phyloP scores from a whole-genome alignment of 2,113 vertebrate genomes.

The Oriolus oriolus region DNA sequence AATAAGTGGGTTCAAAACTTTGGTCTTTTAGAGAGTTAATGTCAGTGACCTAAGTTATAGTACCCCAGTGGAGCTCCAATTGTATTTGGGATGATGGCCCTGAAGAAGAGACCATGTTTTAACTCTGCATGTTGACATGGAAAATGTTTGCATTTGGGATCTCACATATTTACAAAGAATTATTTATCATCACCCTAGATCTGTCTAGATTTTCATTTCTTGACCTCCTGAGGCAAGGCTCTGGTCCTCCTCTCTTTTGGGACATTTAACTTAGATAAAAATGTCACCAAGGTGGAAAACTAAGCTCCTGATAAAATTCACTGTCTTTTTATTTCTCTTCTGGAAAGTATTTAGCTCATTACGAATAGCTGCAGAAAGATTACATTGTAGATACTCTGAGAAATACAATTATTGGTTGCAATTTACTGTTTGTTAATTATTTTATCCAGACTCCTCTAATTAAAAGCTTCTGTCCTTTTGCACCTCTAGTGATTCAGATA shows the following conservation, averaged over 20 bases:
- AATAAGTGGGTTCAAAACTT: background rate
- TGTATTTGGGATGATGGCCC: background rate
- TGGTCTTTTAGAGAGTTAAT: accelerated
- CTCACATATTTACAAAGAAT: background rate
- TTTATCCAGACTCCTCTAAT: constrained; percentile 14
- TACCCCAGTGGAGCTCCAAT: background rate
- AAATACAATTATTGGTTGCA: constrained; percentile 6
- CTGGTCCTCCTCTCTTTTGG: background rate
- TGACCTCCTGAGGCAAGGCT: background rate
- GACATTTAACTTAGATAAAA: background rate
- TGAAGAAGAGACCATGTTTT: background rate
- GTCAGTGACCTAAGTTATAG: background rate
- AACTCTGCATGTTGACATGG: background rate
- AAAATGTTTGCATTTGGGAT: background rate
- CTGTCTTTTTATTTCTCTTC: background rate
- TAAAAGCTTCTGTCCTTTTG: constrained; percentile 22
- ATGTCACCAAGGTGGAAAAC: background rate
- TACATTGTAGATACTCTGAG: background rate
- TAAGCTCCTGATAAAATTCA: background rate
- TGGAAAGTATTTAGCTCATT: constrained; percentile 2
- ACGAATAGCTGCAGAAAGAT: background rate
- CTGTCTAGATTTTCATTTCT: background rate
- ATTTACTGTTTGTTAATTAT: constrained; percentile 42
- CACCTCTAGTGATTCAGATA: background rate
- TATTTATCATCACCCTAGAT: background rate